Evolutionary conservation across 2,113 vertebrate genomes (phyloP), one percentile per base, ranked within the genome.

Genomic region (Pseudorasbora parva): DNA sequence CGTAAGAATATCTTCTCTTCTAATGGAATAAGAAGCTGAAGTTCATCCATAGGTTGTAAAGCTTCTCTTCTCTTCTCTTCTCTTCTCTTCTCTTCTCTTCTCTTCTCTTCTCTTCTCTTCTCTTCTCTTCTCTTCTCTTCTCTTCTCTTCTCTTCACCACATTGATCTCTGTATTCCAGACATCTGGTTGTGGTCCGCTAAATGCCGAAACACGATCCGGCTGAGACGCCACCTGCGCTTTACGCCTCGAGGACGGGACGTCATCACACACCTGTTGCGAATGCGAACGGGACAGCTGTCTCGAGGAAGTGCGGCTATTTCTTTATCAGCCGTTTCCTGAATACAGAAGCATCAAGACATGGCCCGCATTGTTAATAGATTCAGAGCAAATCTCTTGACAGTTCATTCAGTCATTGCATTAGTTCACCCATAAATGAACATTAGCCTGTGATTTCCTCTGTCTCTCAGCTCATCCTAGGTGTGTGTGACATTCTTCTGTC

Each of bases 201-300:
- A 93, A 60, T 99, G 94, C 17, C 98, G 96, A 89, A 99, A 97
- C 5, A 98, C 93, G 0, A 99, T 98, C 0, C 97, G 95, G 88
- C 98, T 98, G 1, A 99, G 90, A 62, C 98, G 92, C 98, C 98
- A 99, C 0, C 95, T 94, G 9, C 93, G 92, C 87, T 95, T 98
- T 5, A 99, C 94, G 0, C 95, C 97, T 0, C 97, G 95, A 0
- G 98, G 96, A 19, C 98, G 95, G 23, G 98, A 99, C 0, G 98
- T 99, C 88, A 99, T 86, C 2, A 99, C 93, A 80, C 98, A 99
- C 5, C 98, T 91, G 84, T 99, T 98, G 1, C 93, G 95, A 91
- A 99, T 98, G 83, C 98, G 92, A 25, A 94, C 94, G 0, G 97
- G 96, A 85, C 98, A 99, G 91, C 97, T 98, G 87, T 99, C 98